Evolutionary conservation across 2,797 vertebrate genomes (phyloP), one percentile per base, ranked within the genome.

Genomic region (Champsocephalus esox): DNA sequence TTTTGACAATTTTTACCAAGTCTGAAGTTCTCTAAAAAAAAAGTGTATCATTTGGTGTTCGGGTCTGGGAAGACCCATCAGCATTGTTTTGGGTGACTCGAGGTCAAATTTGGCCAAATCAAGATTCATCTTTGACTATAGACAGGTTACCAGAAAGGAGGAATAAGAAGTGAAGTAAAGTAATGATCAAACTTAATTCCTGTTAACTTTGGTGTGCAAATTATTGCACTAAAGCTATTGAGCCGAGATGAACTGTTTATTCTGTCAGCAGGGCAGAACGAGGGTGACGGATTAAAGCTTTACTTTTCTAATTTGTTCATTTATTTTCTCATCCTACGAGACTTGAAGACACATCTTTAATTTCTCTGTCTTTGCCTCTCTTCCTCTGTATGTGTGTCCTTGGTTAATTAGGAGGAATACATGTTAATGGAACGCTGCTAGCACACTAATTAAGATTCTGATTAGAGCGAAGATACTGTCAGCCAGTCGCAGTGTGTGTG

Each of bases 361-460:
- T 79, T 86, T 59, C 61, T 77, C 12, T 58, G 44, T 65, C 63
- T 79, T 70, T 66, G 71, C 55, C 72, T 81, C 45, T 67, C 56
- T 59, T 13, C 41, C 28, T 44, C 16, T 46, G 54, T 78, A 78
- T 80, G 85, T 73, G 77, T 77, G 77, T 88, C 79, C 72, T 71
- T 65, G 57, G 80, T 84, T 91, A 92, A 92, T 93, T 90, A 88
- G 87, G 59, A 85, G 67, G 81, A 88, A 92, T 90, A 86, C 87
- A 93, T 95, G 88, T 90, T 95, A 95, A 95, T 94, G 70, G 77
- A 64, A 89, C 66, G 86, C 90, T 89, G 90, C 87, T 80, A 87
- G 92, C 91, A 86, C 85, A 90, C 89, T 94, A 95, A 96, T 95
- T 95, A 95, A 94, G 94, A 95, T 90, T 94, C 86, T 94, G 91